Base-by-base conservation (phyloP, 2,113 vertebrate species). In the Etheostoma spectabile region DNA sequence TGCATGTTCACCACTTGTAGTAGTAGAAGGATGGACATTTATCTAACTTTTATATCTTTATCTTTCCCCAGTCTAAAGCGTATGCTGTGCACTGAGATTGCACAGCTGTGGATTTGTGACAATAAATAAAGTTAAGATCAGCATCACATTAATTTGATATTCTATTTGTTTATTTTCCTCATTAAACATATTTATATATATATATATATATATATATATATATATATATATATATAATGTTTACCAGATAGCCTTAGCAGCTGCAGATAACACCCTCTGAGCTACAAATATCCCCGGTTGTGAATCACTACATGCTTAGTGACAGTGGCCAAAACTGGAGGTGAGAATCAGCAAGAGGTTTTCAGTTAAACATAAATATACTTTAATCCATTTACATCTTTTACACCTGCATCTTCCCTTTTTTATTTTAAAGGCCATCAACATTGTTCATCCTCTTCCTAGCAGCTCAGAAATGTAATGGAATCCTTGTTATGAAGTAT, bases 401-500 rank as follows among this genome's bases (percentile, higher is more conserved):
- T 68, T 13, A 5, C 24, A 64, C 19, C 49, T 56, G 53, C 22
- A 10, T 30, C 22, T n/a, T 51, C 1, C 1, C 5, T 30, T 18
- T 78, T 19, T 14, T 11, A 11, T 42, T 11, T 11, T 42, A 11
- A 42, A 42, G 38, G 1, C 65, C 35, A 8, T 73, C 61, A 2
- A n/a, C 56, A 10, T 69, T 63, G 63, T 63, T 27, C 14, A 7
- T 33, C 66, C 27, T 55, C 57, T 22, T 66, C 63, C 56, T 38
- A 0, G 51, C 74, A 52, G 79, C 30, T 76, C 59, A 35, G 73
- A 60, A 76, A 59, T 82, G 77, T 89, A 89, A 83, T 80, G 78
- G 87, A 89, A 86, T 87, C 74, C 85, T 79, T 77, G 79, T 87
- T 88, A 84, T 86, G 83, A 88, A 86, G 82, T 72, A 80, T 80